phyloP scores from a whole-genome alignment of 2,797 vertebrate genomes.

The Paramormyrops hopkinsi region DNA sequence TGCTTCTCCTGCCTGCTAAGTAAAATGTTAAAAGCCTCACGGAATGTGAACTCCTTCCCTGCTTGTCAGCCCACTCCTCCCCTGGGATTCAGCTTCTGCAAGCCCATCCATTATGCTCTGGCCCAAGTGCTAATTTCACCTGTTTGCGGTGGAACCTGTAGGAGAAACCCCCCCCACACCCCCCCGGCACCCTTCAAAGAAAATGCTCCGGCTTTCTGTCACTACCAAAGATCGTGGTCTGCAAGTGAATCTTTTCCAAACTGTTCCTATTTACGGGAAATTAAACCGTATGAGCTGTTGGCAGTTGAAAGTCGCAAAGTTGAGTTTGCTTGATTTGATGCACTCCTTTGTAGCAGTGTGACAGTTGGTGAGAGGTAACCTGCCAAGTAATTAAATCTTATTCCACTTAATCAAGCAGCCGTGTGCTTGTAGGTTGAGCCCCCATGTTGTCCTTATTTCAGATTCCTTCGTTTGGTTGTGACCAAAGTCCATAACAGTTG shows the following conservation, averaged over 20 bases:
- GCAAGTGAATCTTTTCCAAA: neutral
- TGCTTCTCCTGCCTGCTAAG: neutral
- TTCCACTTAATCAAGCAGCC: neutral
- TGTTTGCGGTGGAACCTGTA: neutral
- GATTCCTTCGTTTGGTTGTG: neutral
- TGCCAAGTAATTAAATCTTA: neutral
- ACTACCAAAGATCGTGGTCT: neutral
- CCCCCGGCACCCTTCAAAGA: neutral
- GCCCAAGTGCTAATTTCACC: constrained; percentile 2
- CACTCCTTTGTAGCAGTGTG: neutral
- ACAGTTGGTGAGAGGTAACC: neutral
- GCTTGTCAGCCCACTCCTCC: neutral
- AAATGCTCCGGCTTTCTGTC: neutral
- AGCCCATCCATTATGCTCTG: neutral
- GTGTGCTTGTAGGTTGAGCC: neutral
- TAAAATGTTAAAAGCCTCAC: neutral
- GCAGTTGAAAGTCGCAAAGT: neutral
- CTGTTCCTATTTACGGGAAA: neutral
- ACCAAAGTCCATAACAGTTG: neutral
- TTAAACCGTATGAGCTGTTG: neutral
- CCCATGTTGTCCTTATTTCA: neutral
- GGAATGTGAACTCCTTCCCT: neutral
- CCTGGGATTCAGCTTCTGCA: neutral
- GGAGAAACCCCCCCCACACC: neutral
- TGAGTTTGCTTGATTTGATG: neutral